phyloP scores from a whole-genome alignment of 2,888 invertebrate genomes.

The Troides aeacus region DNA sequence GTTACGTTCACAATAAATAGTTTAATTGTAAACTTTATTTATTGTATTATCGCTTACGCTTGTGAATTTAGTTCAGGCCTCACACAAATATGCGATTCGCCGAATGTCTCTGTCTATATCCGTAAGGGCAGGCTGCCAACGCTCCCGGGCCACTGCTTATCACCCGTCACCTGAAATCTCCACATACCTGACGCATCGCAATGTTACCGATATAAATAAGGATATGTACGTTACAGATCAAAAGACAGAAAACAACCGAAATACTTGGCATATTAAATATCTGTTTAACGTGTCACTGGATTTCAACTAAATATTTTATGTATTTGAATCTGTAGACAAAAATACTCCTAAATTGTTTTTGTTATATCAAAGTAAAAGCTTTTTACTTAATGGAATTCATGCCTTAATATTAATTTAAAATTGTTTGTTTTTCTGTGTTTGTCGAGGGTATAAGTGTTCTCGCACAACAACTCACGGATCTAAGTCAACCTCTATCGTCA shows the following conservation, averaged over 20 bases:
- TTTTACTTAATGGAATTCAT: too few relatives aligned
- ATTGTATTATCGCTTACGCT: slow-evolving; percentile 33
- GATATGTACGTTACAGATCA: background rate
- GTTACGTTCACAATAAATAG: too few relatives aligned
- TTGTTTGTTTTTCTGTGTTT: too few relatives aligned
- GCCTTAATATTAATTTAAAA: too few relatives aligned
- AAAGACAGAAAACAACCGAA: background rate
- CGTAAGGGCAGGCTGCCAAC: slow-evolving; percentile 71
- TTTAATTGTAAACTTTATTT: background rate
- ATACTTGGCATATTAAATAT: background rate
- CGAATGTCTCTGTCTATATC: slow-evolving; percentile 65
- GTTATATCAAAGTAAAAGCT: too few relatives aligned
- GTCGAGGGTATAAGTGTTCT: too few relatives aligned
- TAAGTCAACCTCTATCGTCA: too few relatives aligned
- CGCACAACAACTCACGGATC: too few relatives aligned
- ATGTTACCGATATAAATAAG: slow-evolving; percentile 30
- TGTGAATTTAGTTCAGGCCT: slow-evolving; percentile 34
- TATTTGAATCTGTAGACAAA: too few relatives aligned
- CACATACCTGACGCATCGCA: slow-evolving; percentile 38
- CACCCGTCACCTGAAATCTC: slow-evolving; percentile 63
- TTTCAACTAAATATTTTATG: too few relatives aligned
- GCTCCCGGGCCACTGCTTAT: slow-evolving; percentile 54
- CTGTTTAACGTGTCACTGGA: background rate
- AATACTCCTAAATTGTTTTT: too few relatives aligned
- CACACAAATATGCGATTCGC: slow-evolving; percentile 47